Evolutionary conservation across 64 coral and sea anemone species (phyloP), one percentile per base, ranked within the genome.

Genomic region (Montipora sp.): DNA sequence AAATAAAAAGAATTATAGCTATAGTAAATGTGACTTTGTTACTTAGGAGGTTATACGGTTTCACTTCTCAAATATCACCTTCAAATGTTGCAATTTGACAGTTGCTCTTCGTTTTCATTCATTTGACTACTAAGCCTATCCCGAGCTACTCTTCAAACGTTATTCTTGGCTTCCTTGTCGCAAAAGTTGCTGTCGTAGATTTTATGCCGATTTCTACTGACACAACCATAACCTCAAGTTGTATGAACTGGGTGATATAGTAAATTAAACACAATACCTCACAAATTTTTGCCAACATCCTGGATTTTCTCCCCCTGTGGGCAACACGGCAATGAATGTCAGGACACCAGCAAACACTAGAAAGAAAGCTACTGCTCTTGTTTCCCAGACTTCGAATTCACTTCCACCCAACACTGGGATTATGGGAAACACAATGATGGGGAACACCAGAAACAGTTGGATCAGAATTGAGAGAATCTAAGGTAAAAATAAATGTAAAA

Each of bases 251-350:
- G 36, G 0, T 36, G 36, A 36, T 36, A 2, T 36, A 36, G 36
- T 36, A 2, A 36, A 36, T 36, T 36, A 36, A 36, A 36, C 4
- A 23, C 2, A 44, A 61, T 87, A 96, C 95, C 95, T 96, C 45
- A 86, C 79, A 87, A 96, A 75, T 22, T 80, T 91, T 48, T 94
- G 66, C 82, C 85, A 68, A 66, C 83, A 91, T 77, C 88, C 92
- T 46, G 95, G 95, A 51, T 90, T 91, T 45, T 80, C 60, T 18
- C 51, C 57, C 6, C 95, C 95, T 4, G 95, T 96, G 8, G 88
- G 92, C 19, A 91, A 74, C 14, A 96, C 48, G 18, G 95, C 75
- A n/a, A 96, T 94, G 15, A 96, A 67, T n/a, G 83, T 87, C 71
- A 91, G 72, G 46, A 94, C 10, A 15, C 53, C 65, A 22, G 90